Percentiles rank a stretch among this genome's conserved stretches.
Conservation (phyloP, 2,113 vertebrate species). For the Bos javanicus region DNA sequence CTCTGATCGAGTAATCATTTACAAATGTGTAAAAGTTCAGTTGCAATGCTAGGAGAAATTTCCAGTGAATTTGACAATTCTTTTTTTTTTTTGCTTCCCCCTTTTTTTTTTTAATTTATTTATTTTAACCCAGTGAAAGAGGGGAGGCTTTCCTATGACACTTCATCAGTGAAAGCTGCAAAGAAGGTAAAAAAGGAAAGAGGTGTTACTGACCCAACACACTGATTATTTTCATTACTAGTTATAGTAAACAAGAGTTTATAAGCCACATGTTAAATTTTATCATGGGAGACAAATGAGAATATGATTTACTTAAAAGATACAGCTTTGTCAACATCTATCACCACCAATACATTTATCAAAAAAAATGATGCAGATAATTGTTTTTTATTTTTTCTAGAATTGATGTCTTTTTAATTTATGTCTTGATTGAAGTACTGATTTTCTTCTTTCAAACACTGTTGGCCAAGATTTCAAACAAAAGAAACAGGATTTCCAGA, state of each 20-base stretch:
- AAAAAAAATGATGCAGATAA: background rate
- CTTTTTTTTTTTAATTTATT: background rate
- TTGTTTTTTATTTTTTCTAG: background rate
- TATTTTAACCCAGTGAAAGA: background rate
- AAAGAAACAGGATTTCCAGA: background rate
- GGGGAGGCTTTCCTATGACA: background rate
- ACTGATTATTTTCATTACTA: background rate
- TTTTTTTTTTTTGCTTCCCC: background rate
- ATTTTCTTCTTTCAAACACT: constrained; percentile 10
- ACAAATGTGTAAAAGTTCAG: background rate
- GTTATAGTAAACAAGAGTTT: background rate
- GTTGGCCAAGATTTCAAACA: background rate
- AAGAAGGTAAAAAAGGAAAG: background rate
- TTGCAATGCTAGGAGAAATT: background rate
- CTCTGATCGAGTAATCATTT: background rate
- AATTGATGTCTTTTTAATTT: background rate
- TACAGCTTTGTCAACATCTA: background rate
- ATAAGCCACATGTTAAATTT: background rate
- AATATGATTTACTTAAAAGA: background rate
- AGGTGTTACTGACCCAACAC: background rate
- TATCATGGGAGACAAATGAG: background rate
- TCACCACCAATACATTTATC: background rate
- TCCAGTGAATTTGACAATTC: background rate
- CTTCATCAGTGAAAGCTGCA: background rate
- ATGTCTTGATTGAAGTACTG: background rate